Base-by-base conservation (phyloP, 2,113 vertebrate genomes). In the Lethenteron reissneri region DNA sequence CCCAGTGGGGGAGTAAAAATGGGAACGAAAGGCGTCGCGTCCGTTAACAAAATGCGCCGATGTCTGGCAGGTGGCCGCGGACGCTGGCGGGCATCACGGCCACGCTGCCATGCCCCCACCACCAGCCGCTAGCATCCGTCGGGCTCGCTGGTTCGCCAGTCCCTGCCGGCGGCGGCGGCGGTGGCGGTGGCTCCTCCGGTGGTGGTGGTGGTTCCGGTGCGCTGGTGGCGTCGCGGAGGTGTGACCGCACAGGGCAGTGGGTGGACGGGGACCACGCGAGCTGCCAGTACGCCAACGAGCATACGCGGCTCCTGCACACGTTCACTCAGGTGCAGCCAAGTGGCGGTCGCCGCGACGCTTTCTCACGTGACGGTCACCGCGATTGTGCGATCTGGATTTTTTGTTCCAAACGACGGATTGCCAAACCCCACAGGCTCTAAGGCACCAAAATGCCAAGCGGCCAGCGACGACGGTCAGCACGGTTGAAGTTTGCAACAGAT, bases 271-370 rank as follows among this genome's bases (percentile, higher is more conserved):
- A 97, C 76, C 97, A 99, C 76, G 87, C 90, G 57, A 83, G 80
- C 58, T 99, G 92, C 80, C 90, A 95, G 57, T 97, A 91, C 79
- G 87, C 88, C 70, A 97, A 96, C 19, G 91, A 96, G 71, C 88
- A 89, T 75, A 99, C 92, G 2, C 78, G 92, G 69, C 87, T 95
- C 73, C 85, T 97, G 11, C 85, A 86, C 70, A 88, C 96, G 83
- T 92, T 97, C 76, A 94, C 96, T 81, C 91, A 97, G 94, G 94
- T 94, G 81, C 72, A 0, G 0, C 62, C 73, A 9, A 2, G n/a
- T 64, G 60, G 60, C 41, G 41, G 41, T 41, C 41, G 41, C 41
- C 41, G 41, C 41, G 41, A 41, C 41, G 41, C 41, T 41, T 41
- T 41, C 41, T 41, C 41, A 41, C 41, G 41, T 41, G 41, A 41